Conservation (phyloP, 2,113 vertebrate genomes). For the Thomomys bottae region DNA sequence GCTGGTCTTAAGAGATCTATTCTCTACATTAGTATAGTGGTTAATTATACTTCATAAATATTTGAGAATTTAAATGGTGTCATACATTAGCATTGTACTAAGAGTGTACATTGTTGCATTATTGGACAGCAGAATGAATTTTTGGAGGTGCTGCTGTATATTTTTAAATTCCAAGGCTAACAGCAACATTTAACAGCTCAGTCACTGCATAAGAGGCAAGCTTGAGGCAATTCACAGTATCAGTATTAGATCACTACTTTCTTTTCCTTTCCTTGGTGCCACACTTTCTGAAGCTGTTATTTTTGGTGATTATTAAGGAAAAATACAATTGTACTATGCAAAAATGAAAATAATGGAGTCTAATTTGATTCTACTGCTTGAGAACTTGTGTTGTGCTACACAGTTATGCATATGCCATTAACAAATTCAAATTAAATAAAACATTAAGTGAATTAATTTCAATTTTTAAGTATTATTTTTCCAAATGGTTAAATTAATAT, state of each 20-base stretch:
- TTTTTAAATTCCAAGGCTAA: slow-evolving; percentile 23
- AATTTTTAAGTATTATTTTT: slow-evolving; percentile 14
- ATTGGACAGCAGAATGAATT: neutral
- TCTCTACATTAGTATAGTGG: neutral
- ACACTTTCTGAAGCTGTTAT: neutral
- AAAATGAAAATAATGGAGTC: neutral
- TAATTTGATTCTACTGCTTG: neutral
- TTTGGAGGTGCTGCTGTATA: neutral
- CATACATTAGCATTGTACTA: neutral
- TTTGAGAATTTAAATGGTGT: neutral
- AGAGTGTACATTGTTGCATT: fast-evolving
- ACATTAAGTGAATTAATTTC: neutral
- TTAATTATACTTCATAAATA: neutral
- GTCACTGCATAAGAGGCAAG: neutral
- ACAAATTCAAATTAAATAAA: neutral
- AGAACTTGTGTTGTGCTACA: neutral
- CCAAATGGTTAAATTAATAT: neutral
- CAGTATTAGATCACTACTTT: neutral
- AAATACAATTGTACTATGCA: neutral
- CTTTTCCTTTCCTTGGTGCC: neutral
- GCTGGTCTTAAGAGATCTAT: neutral
- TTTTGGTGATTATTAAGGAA: neutral
- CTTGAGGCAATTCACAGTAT: neutral
- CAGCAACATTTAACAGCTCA: neutral
- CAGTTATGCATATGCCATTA: neutral